Percentiles rank a stretch among this genome's conserved stretches.
These are phyloP conservation scores for Entomobrya proxima DNA, from an alignment of 2,888 invertebrate species.

Conservation along the genomic window DNA sequence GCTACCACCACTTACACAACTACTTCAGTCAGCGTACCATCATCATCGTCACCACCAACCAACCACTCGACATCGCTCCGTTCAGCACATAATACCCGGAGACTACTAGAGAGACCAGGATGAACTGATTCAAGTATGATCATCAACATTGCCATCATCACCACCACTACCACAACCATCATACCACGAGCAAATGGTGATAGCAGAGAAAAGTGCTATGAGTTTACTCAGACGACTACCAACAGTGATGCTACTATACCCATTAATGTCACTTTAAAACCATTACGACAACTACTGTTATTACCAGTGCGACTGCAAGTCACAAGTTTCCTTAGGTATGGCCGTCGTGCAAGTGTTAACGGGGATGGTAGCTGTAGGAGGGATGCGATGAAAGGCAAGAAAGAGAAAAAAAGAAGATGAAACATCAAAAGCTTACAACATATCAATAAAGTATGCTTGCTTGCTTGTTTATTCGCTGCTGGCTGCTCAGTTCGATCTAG, in stretches of 20 bases:
- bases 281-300: neutral
- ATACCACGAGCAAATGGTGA: constrained; percentile 32
- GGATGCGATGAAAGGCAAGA: neutral
- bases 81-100: neutral
- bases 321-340: neutral
- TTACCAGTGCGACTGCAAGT: neutral
- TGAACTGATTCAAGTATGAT: constrained; percentile 21
- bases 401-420: neutral
- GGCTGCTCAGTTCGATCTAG: neutral
- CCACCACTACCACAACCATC: neutral
- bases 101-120: neutral
- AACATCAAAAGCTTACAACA: neutral
- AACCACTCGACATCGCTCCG: constrained; percentile 1
- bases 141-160: neutral
- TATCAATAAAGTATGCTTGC: neutral
- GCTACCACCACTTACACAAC: neutral
- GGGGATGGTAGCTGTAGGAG: neutral
- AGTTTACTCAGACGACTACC: neutral
- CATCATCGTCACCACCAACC: neutral
- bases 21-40: neutral
- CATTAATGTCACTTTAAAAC: constrained; percentile 46
- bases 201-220: constrained; percentile 1
- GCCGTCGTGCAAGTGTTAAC: neutral
- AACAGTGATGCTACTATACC: neutral
- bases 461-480: neutral